Evolutionary conservation across 2,113 vertebrate genomes (phyloP).

Genomic region (Amblyornis subalaris): DNA sequence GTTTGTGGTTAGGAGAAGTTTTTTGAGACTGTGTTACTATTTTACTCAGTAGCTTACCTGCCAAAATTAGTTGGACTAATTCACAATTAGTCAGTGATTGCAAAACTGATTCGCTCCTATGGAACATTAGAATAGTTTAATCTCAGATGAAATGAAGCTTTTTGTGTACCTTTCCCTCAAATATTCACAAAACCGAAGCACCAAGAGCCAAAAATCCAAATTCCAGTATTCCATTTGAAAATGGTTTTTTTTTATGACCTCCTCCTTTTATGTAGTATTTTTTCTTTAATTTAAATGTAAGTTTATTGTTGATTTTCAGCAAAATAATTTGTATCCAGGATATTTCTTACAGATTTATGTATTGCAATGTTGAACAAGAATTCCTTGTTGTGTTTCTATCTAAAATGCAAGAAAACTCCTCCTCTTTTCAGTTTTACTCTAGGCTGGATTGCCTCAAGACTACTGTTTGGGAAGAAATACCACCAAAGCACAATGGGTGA

Average conservation of each 20-base stretch:
- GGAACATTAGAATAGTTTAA: background rate
- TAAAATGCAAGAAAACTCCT: background rate
- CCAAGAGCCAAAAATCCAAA: background rate
- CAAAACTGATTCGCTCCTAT: background rate
- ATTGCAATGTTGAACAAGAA: background rate
- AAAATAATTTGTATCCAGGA: background rate
- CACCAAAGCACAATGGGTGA: background rate
- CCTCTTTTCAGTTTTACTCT: background rate
- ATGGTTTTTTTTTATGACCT: background rate
- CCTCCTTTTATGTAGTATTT: background rate
- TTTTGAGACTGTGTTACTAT: background rate
- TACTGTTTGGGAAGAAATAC: background rate
- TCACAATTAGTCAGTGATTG: background rate
- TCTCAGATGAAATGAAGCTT: background rate
- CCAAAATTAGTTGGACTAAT: background rate
- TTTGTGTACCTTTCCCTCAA: background rate
- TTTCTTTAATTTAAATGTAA: background rate
- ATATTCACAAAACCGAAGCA: background rate
- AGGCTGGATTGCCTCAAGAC: background rate
- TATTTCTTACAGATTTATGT: background rate
- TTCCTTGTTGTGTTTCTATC: background rate
- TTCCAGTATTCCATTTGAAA: background rate
- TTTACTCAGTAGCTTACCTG: background rate
- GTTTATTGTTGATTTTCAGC: background rate
- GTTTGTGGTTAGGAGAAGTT: background rate